Evolutionary conservation across 30 jellyfish, hydroid and myxozoan genomes (phyloP).

Genomic region (Cassiopea xamachana): DNA sequence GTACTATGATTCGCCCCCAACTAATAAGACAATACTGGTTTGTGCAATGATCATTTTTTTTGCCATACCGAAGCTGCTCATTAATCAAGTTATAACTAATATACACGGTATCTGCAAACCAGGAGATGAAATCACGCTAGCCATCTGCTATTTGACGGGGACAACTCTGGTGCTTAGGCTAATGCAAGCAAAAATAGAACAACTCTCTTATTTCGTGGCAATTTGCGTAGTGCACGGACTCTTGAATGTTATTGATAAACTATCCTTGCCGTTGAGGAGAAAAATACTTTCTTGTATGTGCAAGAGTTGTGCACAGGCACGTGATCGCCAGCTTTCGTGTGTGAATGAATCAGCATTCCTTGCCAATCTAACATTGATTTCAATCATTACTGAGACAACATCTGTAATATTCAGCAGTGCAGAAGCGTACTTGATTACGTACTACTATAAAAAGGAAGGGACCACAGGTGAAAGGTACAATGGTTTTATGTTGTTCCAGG

Average conservation of each 20-base stretch:
- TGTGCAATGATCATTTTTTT: neutral
- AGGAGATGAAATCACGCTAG: neutral
- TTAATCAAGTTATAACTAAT: neutral
- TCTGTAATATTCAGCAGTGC: slow-evolving; percentile 17
- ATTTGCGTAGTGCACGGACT: slow-evolving; percentile 39
- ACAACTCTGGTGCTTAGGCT: slow-evolving; percentile 9
- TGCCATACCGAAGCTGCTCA: slow-evolving; percentile 27
- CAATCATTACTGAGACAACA: slow-evolving; percentile 34
- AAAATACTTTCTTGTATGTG: neutral
- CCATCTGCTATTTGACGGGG: neutral
- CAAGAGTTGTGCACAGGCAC: neutral
- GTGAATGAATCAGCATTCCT: neutral
- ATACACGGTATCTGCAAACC: neutral
- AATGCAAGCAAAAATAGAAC: slow-evolving; percentile 35
- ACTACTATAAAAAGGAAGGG: slow-evolving; percentile 1
- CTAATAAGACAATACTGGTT: slow-evolving; percentile 5
- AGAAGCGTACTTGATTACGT: neutral
- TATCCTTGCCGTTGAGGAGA: slow-evolving; percentile 25
- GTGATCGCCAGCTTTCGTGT: neutral
- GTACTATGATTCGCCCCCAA: neutral
- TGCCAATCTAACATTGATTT: slow-evolving; percentile 16
- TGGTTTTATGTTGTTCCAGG: slow-evolving; percentile 3
- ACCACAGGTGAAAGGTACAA: slow-evolving; percentile 20
- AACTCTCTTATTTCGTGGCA: neutral
- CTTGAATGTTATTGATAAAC: slow-evolving; percentile 37